Evolutionary conservation across 2,888 invertebrate genomes (phyloP).

Genomic region (Tyria jacobaeae): DNA sequence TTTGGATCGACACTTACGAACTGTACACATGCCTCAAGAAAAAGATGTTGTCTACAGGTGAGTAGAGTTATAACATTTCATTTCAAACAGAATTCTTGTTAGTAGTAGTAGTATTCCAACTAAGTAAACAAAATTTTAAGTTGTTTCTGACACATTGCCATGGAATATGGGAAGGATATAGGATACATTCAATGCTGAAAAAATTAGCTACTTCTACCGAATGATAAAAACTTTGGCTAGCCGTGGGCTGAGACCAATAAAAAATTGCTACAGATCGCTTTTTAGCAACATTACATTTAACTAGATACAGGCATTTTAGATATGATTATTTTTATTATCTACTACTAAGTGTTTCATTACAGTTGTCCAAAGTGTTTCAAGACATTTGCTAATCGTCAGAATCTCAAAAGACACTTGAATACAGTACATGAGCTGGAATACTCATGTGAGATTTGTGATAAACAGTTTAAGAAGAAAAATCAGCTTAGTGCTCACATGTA

Average conservation of each 20-base stretch:
- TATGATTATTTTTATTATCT: too few species aligned
- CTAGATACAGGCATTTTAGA: too few species aligned
- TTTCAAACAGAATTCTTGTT: background rate
- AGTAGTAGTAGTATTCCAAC: background rate
- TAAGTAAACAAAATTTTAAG: background rate
- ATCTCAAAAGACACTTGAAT: slow-evolving; percentile 87
- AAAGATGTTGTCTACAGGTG: slow-evolving; percentile 70
- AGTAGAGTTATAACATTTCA: slow-evolving; percentile 1
- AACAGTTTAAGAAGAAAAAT: slow-evolving; percentile 85
- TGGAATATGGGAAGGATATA: too few species aligned
- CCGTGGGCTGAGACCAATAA: too few species aligned
- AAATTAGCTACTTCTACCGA: too few species aligned
- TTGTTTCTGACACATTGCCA: too few species aligned
- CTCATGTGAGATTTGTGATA: slow-evolving; percentile 81
- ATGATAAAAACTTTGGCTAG: too few species aligned
- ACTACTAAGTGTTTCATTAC: slow-evolving; percentile 40
- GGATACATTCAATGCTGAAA: too few species aligned
- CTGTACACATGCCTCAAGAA: slow-evolving; percentile 71
- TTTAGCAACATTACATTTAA: too few species aligned
- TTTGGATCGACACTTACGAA: slow-evolving; percentile 86
- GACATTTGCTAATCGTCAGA: slow-evolving; percentile 81
- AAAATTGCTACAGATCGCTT: too few species aligned
- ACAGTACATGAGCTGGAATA: slow-evolving; percentile 79
- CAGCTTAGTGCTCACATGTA: slow-evolving; percentile 86
- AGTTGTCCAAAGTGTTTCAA: slow-evolving; percentile 82